A percentile compares a stretch with the other conserved stretches of the same genome.
phyloP scores from a whole-genome alignment of 2,113 vertebrate species.

The Hippocampus comes region DNA sequence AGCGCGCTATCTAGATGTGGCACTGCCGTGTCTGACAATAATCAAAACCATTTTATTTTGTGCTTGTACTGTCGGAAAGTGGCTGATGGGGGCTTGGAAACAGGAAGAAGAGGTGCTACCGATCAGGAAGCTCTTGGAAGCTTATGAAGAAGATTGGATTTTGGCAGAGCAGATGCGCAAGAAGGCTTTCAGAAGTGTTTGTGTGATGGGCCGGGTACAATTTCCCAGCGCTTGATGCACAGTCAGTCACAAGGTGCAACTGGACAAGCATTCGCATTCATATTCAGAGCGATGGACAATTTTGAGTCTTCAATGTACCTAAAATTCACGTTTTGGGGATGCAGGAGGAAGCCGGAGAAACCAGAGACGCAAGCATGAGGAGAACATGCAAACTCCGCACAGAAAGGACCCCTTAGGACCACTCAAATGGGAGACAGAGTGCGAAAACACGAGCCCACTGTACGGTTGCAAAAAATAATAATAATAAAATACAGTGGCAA shows the following conservation, averaged over 20 bases:
- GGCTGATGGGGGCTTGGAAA: background rate
- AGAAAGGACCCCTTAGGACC: background rate
- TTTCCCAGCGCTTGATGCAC: background rate
- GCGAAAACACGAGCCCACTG: background rate
- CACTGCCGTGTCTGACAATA: constrained; percentile 10
- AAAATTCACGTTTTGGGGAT: background rate
- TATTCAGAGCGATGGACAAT: background rate
- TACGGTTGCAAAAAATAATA: background rate
- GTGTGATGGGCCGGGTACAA: background rate
- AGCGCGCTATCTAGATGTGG: constrained; percentile 8
- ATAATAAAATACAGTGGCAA: background rate
- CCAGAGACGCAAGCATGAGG: background rate
- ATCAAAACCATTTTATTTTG: constrained; percentile 42
- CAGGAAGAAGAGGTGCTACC: background rate
- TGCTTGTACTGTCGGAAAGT: constrained; percentile 40
- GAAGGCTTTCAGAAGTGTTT: background rate
- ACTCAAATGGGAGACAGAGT: background rate
- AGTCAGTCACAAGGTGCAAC: background rate
- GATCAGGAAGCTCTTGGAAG: background rate
- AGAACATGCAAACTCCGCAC: background rate
- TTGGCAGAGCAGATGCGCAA: background rate
- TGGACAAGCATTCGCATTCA: background rate
- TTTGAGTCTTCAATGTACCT: background rate
- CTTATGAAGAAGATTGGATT: background rate
- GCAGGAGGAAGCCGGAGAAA: background rate